phyloP scores from a whole-genome alignment of 2,797 vertebrate genomes.

The Capromys pilorides region DNA sequence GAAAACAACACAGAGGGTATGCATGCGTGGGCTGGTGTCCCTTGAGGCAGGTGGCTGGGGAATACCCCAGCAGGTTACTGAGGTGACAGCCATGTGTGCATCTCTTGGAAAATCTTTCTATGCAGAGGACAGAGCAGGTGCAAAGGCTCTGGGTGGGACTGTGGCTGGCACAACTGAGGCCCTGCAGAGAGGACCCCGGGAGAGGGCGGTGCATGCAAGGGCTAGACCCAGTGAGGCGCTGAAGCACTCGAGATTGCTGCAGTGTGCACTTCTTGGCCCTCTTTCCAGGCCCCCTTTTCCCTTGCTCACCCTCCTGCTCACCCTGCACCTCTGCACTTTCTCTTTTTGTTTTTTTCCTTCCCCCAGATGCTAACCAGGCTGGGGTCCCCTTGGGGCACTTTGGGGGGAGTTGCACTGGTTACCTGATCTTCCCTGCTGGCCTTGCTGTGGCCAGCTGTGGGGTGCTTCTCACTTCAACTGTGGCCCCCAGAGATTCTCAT shows the following conservation, averaged over 20 bases:
- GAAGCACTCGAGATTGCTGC: accelerated
- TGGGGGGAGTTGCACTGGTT: neutral
- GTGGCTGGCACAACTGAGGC: accelerated
- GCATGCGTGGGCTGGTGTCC: neutral
- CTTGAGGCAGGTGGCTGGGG: accelerated
- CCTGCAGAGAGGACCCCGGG: neutral
- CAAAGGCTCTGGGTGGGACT: neutral
- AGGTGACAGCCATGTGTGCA: accelerated
- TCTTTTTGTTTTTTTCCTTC: neutral
- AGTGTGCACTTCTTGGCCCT: accelerated
- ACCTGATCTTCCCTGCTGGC: neutral
- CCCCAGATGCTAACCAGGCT: too few relatives aligned
- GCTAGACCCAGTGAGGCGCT: accelerated
- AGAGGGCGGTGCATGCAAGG: neutral
- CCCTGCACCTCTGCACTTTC: too few relatives aligned
- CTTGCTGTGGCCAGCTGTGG: accelerated
- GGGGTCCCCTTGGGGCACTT: neutral
- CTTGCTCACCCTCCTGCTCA: neutral
- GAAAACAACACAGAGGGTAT: accelerated
- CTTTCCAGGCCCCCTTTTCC: neutral
- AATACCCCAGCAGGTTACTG: accelerated
- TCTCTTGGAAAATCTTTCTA: neutral
- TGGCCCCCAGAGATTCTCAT: neutral
- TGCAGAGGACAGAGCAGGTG: too few relatives aligned
- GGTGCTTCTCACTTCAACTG: too few relatives aligned